These are phyloP conservation scores for Rhagonycha lutea DNA, from an alignment of 2,888 invertebrate genomes.

Conservation along the genomic window DNA sequence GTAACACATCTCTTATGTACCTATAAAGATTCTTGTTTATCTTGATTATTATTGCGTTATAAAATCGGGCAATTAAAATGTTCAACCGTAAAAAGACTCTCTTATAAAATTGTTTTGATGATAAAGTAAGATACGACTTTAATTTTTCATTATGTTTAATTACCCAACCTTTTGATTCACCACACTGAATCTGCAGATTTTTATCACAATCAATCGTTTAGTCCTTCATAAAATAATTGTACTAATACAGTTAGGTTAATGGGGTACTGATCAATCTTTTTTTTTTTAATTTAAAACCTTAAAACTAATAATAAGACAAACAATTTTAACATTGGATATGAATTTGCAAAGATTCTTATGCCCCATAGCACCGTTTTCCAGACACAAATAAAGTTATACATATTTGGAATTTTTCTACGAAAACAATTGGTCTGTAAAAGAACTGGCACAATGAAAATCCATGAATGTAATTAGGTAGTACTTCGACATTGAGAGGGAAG, in stretches of 20 bases:
- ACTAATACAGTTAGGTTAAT: neutral
- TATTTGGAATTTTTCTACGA: too few relatives aligned
- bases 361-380: too few relatives aligned
- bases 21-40: neutral
- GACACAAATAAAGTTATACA: too few relatives aligned
- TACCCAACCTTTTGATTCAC: neutral
- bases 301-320: too few relatives aligned
- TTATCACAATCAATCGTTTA: neutral
- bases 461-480: too few relatives aligned
- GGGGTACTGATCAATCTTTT: neutral
- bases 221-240: neutral
- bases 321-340: too few relatives aligned
- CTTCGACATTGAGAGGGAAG: too few relatives aligned
- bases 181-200: neutral
- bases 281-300: too few relatives aligned
- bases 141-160: neutral
- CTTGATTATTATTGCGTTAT: constrained; percentile 1
- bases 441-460: too few relatives aligned
- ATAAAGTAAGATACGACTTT: neutral
- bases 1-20: constrained; percentile 1
- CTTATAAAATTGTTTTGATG: neutral
- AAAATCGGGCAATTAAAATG: neutral
- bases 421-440: too few relatives aligned
- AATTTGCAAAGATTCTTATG: too few relatives aligned
- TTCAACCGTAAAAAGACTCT: neutral